Percentiles rank a stretch among this genome's conserved stretches.
Conservation (phyloP, 2,888 invertebrate genomes). For the Pogonocherus hispidulus region DNA sequence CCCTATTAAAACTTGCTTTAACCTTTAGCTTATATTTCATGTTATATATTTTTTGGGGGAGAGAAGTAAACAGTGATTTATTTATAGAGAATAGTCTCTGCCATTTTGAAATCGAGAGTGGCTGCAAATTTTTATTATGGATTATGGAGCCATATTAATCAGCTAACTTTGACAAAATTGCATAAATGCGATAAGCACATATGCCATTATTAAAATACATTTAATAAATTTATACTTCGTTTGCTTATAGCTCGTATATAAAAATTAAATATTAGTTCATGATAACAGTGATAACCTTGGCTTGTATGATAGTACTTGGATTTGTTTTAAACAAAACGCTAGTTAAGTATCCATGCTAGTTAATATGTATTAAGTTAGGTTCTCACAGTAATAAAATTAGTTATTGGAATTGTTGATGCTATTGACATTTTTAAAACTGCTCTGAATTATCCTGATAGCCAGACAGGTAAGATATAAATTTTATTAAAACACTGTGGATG, state of each 20-base stretch:
- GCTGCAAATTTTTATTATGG: too few species aligned
- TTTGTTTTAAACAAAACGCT: conserved; percentile 9
- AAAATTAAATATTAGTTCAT: conserved; percentile 37
- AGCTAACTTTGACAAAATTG: not conserved
- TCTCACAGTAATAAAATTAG: not conserved
- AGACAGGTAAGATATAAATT: too few species aligned
- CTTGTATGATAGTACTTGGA: conserved; percentile 8
- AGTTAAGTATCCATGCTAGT: conserved; percentile 5
- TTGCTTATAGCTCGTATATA: conserved; percentile 20
- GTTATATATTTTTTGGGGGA: too few species aligned
- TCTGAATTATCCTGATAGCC: too few species aligned
- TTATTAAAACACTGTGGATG: too few species aligned
- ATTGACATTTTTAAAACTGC: too few species aligned
- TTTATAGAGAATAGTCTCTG: too few species aligned
- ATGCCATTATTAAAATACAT: conserved; percentile 11
- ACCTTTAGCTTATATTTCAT: too few species aligned
- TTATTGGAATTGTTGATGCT: not conserved
- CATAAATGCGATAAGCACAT: not conserved
- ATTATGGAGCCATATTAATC: too few species aligned
- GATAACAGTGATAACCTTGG: conserved; percentile 44
- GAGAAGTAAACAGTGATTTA: too few species aligned
- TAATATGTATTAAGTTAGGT: conserved; percentile 1
- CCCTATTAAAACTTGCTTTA: too few species aligned
- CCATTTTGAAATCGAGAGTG: too few species aligned
- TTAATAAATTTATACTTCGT: conserved; percentile 16